Conservation (phyloP, 2,113 vertebrate species). For the Grantiella picta region DNA sequence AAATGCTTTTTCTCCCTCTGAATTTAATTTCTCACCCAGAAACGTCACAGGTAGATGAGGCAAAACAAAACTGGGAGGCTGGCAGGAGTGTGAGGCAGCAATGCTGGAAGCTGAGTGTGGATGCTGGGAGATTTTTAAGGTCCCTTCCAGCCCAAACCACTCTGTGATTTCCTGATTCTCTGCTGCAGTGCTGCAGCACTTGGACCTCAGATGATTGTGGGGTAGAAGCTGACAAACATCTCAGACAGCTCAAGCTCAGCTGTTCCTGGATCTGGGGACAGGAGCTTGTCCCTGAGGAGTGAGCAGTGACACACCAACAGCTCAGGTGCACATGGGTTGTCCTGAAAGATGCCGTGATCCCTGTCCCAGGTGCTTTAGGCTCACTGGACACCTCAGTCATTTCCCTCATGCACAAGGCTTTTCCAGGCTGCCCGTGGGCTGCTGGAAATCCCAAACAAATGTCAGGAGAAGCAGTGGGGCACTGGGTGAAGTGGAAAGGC, state of each 20-base stretch:
- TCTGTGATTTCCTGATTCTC: neutral
- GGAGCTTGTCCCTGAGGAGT: neutral
- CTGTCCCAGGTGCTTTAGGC: neutral
- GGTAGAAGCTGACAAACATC: neutral
- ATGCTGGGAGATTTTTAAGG: neutral
- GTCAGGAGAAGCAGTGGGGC: neutral
- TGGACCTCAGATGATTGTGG: neutral
- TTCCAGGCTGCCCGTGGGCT: neutral
- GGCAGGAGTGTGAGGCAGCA: neutral
- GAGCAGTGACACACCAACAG: neutral
- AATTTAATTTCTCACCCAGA: neutral
- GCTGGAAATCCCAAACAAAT: neutral
- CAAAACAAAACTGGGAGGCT: neutral
- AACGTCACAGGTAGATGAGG: neutral
- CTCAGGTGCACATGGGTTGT: too few species aligned
- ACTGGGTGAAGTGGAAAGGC: neutral
- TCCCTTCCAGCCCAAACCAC: neutral
- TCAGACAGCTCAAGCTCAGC: fast-evolving
- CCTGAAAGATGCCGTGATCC: fast-evolving
- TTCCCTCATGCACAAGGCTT: neutral
- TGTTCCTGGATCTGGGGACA: neutral
- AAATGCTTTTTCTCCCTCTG: neutral
- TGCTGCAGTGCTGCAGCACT: neutral
- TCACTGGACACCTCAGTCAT: neutral
- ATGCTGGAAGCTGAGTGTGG: neutral